phyloP scores from a whole-genome alignment of 2,113 vertebrate genomes.

The Sander vitreus region DNA sequence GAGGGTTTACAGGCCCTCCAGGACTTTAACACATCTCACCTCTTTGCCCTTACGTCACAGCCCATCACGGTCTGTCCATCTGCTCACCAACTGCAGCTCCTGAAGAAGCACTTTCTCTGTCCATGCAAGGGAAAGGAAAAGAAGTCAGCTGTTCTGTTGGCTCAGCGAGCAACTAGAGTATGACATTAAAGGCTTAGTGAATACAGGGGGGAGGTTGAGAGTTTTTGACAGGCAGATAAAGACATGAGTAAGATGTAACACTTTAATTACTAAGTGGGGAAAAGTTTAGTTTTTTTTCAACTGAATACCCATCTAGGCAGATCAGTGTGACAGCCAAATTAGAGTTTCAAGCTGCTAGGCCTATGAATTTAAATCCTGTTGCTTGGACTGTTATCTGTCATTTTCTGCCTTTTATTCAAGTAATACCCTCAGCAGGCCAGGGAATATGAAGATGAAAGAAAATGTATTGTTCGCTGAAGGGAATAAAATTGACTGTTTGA shows the following conservation, averaged over 20 bases:
- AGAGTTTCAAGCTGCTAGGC: conserved; percentile 34
- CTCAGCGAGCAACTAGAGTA: conserved; percentile 24
- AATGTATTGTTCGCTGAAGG: background rate
- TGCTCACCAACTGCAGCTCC: conserved; percentile 30
- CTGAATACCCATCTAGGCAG: conserved; percentile 36
- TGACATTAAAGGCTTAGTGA: conserved; percentile 34
- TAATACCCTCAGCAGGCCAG: conserved; percentile 9
- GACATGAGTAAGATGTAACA: conserved; percentile 45
- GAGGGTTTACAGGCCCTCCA: conserved; percentile 45
- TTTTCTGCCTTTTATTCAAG: conserved; percentile 28
- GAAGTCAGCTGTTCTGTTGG: background rate
- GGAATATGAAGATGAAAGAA: background rate
- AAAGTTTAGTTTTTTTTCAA: background rate
- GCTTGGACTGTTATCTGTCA: conserved; percentile 38
- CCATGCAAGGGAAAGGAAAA: background rate
- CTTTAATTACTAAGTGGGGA: conserved; percentile 43
- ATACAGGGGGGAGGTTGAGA: conserved; percentile 4
- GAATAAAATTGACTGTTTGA: conserved; percentile 11
- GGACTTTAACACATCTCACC: conserved; percentile 60
- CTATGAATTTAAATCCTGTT: conserved; percentile 33
- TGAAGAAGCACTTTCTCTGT: conserved; percentile 34
- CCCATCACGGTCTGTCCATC: conserved; percentile 48
- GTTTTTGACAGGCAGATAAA: conserved; percentile 57
- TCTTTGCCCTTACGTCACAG: conserved; percentile 66
- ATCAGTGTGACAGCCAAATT: conserved; percentile 36